Base-by-base conservation (phyloP, 2,797 vertebrate genomes). In the Platyrinchus mystaceus region DNA sequence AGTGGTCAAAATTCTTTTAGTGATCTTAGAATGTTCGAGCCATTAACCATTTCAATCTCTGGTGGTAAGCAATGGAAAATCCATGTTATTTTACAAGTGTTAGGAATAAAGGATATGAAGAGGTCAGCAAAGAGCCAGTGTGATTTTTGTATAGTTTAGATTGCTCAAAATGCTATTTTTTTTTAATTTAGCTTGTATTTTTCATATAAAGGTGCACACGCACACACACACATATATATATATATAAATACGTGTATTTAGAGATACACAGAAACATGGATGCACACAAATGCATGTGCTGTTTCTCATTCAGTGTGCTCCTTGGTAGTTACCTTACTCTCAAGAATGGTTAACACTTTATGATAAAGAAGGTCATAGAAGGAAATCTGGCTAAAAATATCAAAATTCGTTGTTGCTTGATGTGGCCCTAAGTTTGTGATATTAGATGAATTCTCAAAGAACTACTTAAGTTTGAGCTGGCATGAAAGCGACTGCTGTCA, bases 231-330 rank as follows among this genome's bases (percentile, higher is more conserved):
- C 34, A 26, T 12, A 63, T 18, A 43, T 43, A 52, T 27, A 62
- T 27, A 32, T 39, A 6, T 36, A 14, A 32, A 43, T 43, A 23
- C 7, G 4, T 22, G 3, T 44, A 17, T 44, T 37, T 23, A 18
- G 19, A 39, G 39, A 39, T n/a, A 41, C 11, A 44, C 8, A 46
- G 60, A 68, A 79, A 50, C 22, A 17, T 28, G 15, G 14, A 37
- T 34, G 13, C 12, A n/a, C 16, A 39, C 12, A 12, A 22, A 32
- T 56, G 55, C 1, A 0, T 13, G 9, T 5, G 3, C 14, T 16
- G 7, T 34, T 15, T 80, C 13, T 46, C 44, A 22, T 10, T 68
- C 22, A 28, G 8, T 73, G 7, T 87, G 10, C 22, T 69, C 27
- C 19, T 64, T 77, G 36, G 9, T 68, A 66, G 32, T 53, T 82